Conservation (phyloP, 2,888 invertebrate species). For the Epiblema foenella region DNA sequence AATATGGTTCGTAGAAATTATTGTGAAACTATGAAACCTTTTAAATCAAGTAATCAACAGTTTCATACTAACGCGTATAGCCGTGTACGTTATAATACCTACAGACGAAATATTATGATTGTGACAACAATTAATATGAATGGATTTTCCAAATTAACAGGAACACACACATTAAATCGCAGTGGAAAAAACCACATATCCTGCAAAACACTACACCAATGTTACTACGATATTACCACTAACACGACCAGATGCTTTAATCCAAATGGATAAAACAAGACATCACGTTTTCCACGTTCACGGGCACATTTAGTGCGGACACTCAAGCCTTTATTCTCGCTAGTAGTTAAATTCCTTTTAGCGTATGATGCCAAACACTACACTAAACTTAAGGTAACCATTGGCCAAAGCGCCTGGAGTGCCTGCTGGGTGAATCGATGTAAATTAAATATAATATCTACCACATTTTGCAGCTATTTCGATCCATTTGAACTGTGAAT, state of each 20-base stretch:
- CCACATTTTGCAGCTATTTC: conserved; percentile 16
- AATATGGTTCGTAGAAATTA: not conserved
- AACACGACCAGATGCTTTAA: conserved; percentile 6
- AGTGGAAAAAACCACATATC: not conserved
- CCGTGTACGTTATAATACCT: not conserved
- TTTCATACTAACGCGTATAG: not conserved
- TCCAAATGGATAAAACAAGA: conserved; percentile 22
- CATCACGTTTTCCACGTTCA: conserved; percentile 13
- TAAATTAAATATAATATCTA: not conserved
- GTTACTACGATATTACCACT: not conserved
- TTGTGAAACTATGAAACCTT: not conserved
- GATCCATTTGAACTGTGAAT: conserved; percentile 7
- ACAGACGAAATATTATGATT: not conserved
- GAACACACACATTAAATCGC: conserved; percentile 1
- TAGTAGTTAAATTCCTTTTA: conserved; percentile 10
- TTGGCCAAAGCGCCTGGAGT: conserved; percentile 12
- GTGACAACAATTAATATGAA: too few species aligned
- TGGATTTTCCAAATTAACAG: not conserved
- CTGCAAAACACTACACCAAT: not conserved
- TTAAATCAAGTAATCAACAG: not conserved
- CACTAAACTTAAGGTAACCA: conserved; percentile 21
- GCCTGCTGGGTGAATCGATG: not conserved
- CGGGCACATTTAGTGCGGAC: conserved; percentile 17
- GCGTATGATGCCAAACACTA: conserved; percentile 24
- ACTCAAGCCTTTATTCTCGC: conserved; percentile 19